Evolutionary conservation across 2,888 invertebrate genomes (phyloP), one percentile per base, ranked within the genome.

Genomic region (Leptarthrus brevirostris): DNA sequence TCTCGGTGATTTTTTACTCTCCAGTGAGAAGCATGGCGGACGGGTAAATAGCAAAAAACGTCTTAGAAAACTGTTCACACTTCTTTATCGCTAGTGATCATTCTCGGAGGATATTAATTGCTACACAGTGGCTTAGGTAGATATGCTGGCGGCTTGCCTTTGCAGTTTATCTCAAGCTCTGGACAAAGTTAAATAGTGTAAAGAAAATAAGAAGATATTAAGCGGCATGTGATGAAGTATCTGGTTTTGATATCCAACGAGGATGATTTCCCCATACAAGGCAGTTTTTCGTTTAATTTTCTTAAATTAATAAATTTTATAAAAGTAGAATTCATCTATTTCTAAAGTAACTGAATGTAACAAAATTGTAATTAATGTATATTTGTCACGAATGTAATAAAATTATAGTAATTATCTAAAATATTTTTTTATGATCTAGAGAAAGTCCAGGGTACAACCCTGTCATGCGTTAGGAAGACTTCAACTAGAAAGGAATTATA

Each of bases 11-110:
- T 69, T 69, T 69, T 69, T 52, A 69, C 69, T 14, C 52, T 52
- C 18, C 30, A 52, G 52, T 49, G 34, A 49, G 69, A 12, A 20
- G 30, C 5, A 4, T 24, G 34, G 26, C 6, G n/a, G 47, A 44
- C 47, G 34, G 8, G 18, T 26, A 26, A 30, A 52, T 69, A 69
- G 49, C 49, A 69, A 69, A 52, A 69, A 52, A 44, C 44, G n/a
- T 49, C 40, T 70, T 71, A 71, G 71, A 71, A 54, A 54, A 22
- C 71, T 54, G 71, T 71, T 71, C 71, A 71, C 71, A 71, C 71
- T 53, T 71, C 24, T 40, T 71, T 71, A 71, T 71, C 71, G 54
- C 24, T 18, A 40, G 53, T 40, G 30, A 71, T 71, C 71, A 71
- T 24, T 71, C 53, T 30, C n/a, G 36, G 36, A 5, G 36, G 22